These are phyloP conservation scores for Pipistrellus pygmaeus DNA, from an alignment of 2,797 vertebrate genomes.

Conservation along the genomic window DNA sequence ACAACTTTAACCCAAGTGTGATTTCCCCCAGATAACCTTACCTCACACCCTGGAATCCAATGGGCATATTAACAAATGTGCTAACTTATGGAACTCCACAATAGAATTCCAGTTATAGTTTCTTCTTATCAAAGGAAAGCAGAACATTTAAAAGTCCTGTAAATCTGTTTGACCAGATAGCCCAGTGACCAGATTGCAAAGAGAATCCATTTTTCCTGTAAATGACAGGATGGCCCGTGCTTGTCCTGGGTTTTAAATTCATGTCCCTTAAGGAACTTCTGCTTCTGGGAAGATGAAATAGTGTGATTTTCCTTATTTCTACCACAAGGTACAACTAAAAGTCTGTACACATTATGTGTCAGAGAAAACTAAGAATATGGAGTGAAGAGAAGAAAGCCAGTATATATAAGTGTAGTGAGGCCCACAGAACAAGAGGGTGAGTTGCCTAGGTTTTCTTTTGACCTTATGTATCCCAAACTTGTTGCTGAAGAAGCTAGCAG, in stretches of 20 bases:
- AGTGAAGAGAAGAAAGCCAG: not conserved
- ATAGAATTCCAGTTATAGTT: not conserved
- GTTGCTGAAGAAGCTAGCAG: not conserved
- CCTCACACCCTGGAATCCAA: not conserved
- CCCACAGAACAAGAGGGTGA: not conserved
- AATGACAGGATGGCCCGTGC: not conserved
- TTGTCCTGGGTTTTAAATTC: not conserved
- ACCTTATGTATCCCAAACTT: fast-evolving
- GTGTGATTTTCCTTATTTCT: not conserved
- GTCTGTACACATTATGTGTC: not conserved
- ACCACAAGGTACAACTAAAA: not conserved
- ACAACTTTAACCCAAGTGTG: not conserved
- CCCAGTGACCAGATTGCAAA: not conserved
- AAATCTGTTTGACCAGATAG: not conserved
- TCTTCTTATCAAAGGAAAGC: not conserved
- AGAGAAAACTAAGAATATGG: not conserved
- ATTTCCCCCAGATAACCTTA: not conserved
- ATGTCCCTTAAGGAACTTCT: not conserved
- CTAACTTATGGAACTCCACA: not conserved
- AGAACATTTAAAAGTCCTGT: not conserved
- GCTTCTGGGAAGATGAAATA: not conserved
- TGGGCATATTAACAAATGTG: not conserved
- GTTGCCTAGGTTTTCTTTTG: not conserved
- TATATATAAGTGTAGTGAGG: not conserved
- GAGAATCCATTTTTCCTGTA: not conserved